Evolutionary conservation across 2,888 invertebrate species (phyloP), one percentile per base, ranked within the genome.

Genomic region (Tortricodes alternella): DNA sequence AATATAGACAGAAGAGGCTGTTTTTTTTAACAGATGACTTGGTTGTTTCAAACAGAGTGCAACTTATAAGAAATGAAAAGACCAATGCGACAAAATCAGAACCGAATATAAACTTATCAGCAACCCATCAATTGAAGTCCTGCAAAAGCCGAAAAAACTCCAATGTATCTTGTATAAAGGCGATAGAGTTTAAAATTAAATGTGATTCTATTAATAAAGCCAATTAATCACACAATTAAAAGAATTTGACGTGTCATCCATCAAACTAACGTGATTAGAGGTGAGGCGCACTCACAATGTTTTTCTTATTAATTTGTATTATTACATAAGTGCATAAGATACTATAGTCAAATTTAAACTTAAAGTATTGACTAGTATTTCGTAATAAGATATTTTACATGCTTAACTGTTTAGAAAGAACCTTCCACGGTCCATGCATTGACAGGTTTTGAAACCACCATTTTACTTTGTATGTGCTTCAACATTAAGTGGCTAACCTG

Each of bases 201-300:
- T 15, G 23, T 1, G 16, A 11, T 29, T 43, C 29, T 37, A 43
- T 11, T 32, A 56, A 37, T 56, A 49, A 43, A 41, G 21, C 49
- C 56, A 56, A 56, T 56, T 56, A 56, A 56, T 56, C 49, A 56
- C 16, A 56, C 56, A 56, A 56, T 56, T 56, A 56, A 56, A 56
- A 56, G 49, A 37, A 56, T 56, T 56, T 50, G 56, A 56, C 56
- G 32, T 50, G 49, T 50, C 56, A 56, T 56, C 56, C 49, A 56
- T 56, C 56, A 56, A 34, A 8, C 9, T 3, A 16, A 37, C 24
- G 44, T 50, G 56, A 56, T 56, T 56, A 56, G 43, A 50, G 37
- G 46, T 41, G 53, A 43, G 51, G 32, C 21, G 38, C n/a, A 21
- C 46, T 16, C 32, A 9, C 41, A 27, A 21, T 56, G 49, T 56